Percentiles rank a stretch among this genome's conserved stretches.
These are phyloP conservation scores for Epirrita christyi DNA, from an alignment of 2,888 invertebrate genomes.

Conservation along the genomic window DNA sequence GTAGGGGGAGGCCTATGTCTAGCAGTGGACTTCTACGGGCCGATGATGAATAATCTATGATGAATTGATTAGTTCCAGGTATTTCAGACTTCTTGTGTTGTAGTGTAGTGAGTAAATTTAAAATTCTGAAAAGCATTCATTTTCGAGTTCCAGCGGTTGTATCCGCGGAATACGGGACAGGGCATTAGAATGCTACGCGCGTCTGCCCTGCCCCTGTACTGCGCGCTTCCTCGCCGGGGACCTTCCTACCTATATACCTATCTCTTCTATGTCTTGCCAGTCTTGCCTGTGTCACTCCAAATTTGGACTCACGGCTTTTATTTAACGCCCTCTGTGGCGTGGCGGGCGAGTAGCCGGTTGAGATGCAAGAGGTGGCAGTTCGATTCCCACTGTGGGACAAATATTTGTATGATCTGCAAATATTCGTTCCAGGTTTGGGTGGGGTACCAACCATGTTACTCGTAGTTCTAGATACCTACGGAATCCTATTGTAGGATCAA, in stretches of 20 bases:
- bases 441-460: too few relatives aligned
- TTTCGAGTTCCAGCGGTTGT: conserved; percentile 32
- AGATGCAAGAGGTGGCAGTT: too few relatives aligned
- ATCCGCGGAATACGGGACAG: conserved; percentile 47
- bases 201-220: conserved; percentile 47
- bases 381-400: too few relatives aligned
- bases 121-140: neutral
- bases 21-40: too few relatives aligned
- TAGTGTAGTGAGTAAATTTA: neutral
- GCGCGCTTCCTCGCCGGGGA: conserved; percentile 31
- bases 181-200: conserved; percentile 66
- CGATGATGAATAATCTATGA: conserved; percentile 1
- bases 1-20: too few relatives aligned
- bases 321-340: too few relatives aligned
- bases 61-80: conserved; percentile 1
- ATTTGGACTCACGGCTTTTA: too few relatives aligned
- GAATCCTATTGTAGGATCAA: too few relatives aligned
- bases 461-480: too few relatives aligned
- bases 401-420: too few relatives aligned
- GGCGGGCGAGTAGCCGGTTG: too few relatives aligned
- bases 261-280: neutral
- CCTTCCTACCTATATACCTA: conserved; percentile 14
- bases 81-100: neutral
- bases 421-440: too few relatives aligned
- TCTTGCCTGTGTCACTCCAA: neutral